Percentiles rank a stretch among this genome's conserved stretches.
Conservation (phyloP, 64 coral and sea anemone species). For the Exaiptasia diaphana region DNA sequence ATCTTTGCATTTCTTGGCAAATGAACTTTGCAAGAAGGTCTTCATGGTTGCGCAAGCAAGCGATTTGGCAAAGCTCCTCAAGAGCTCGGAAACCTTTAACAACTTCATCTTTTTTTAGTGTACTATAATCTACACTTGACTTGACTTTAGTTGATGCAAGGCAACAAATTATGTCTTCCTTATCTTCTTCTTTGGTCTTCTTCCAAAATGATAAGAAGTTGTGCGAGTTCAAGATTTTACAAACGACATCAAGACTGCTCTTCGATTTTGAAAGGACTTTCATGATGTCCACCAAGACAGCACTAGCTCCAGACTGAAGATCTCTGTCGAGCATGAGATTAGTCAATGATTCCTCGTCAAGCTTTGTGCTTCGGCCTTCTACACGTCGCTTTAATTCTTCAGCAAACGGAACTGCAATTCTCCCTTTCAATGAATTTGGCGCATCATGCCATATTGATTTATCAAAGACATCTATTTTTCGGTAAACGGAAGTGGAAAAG, state of each 20-base stretch:
- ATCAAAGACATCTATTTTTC: conserved; percentile 12
- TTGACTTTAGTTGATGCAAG: not conserved
- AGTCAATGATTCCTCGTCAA: not conserved
- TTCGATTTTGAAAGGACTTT: not conserved
- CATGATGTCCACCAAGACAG: not conserved
- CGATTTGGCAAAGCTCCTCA: not conserved
- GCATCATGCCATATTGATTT: not conserved
- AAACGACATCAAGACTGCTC: not conserved
- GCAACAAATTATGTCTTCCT: not conserved
- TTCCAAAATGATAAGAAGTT: not conserved
- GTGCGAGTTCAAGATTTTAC: not conserved
- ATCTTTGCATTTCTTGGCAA: not conserved
- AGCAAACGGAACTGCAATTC: conserved; percentile 14
- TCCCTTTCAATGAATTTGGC: conserved; percentile 2
- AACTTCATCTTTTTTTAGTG: not conserved
- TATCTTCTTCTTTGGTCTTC: not conserved
- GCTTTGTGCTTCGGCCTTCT: not conserved
- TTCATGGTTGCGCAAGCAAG: not conserved
- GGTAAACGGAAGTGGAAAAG: not conserved
- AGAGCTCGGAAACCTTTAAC: not conserved
- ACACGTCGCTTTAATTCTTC: not conserved
- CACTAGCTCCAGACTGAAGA: not conserved
- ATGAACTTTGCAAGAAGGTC: not conserved
- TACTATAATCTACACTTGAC: not conserved
- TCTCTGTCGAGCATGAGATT: not conserved